phyloP scores from a whole-genome alignment of 2,888 invertebrate genomes.

The Caradrina kadenii region DNA sequence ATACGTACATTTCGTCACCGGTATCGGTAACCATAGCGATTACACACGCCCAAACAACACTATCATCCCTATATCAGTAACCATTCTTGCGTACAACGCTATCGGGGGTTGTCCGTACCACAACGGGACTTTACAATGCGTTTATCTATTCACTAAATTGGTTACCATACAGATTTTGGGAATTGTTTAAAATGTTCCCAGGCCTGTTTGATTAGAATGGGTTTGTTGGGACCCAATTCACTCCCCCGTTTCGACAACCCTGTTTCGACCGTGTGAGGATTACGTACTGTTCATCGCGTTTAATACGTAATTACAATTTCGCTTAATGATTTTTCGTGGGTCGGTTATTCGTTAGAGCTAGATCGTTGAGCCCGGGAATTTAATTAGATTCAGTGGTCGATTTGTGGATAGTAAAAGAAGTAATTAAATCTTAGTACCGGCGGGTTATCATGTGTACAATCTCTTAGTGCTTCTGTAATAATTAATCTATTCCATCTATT shows the following conservation, averaged over 20 bases:
- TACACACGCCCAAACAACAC: slow-evolving; percentile 82
- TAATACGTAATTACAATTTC: slow-evolving; percentile 65
- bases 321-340: slow-evolving; percentile 64
- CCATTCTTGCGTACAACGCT: slow-evolving; percentile 75
- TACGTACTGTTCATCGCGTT: slow-evolving; percentile 61
- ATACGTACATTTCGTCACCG: slow-evolving; percentile 51
- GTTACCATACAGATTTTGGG: slow-evolving; percentile 81
- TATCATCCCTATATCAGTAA: slow-evolving; percentile 82
- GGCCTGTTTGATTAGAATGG: slow-evolving; percentile 70
- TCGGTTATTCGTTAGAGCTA: slow-evolving; percentile 49
- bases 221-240: slow-evolving; percentile 74
- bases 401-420: slow-evolving; percentile 28
- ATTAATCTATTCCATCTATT: background rate
- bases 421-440: slow-evolving; percentile 27
- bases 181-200: slow-evolving; percentile 87
- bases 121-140: slow-evolving; percentile 78
- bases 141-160: slow-evolving; percentile 83
- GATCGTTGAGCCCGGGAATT: slow-evolving; percentile 34
- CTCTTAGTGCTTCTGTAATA: background rate
- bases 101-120: slow-evolving; percentile 65
- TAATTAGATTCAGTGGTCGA: slow-evolving; percentile 44
- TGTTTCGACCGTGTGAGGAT: slow-evolving; percentile 68
- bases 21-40: slow-evolving; percentile 80
- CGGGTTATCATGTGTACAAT: slow-evolving; percentile 2
- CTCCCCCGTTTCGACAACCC: slow-evolving; percentile 74